Evolutionary conservation across 2,888 invertebrate genomes (phyloP).

Genomic region (Bembecia ichneumoniformis): DNA sequence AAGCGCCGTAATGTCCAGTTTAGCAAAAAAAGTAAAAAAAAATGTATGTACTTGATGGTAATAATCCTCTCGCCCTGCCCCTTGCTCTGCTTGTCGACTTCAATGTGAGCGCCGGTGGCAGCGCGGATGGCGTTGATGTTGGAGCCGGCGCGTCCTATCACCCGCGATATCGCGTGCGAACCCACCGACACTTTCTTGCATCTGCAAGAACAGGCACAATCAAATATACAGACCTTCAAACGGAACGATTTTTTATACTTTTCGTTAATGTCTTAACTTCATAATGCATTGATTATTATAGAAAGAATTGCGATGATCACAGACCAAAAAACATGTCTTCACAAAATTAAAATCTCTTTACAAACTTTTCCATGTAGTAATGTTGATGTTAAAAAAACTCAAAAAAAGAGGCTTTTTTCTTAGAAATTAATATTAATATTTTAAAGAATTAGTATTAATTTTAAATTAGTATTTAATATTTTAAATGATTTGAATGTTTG

Average conservation of each 20-base stretch:
- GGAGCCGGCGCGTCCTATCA: slow-evolving; percentile 96
- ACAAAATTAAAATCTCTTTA: too few species aligned
- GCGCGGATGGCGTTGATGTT: slow-evolving; percentile 98
- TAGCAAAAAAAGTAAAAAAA: background rate
- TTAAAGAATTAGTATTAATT: too few species aligned
- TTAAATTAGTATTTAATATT: too few species aligned
- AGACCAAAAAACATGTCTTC: too few species aligned
- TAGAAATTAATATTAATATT: too few species aligned
- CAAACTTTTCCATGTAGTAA: too few species aligned
- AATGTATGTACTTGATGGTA: slow-evolving; percentile 84
- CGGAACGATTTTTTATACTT: background rate
- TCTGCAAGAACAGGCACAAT: slow-evolving; percentile 39
- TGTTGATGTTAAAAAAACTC: too few species aligned
- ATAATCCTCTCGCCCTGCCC: slow-evolving; percentile 95
- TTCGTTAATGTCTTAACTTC: background rate
- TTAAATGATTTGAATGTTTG: too few species aligned
- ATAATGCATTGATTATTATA: too few species aligned
- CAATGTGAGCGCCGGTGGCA: slow-evolving; percentile 97
- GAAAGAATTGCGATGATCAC: too few species aligned
- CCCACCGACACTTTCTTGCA: slow-evolving; percentile 96
- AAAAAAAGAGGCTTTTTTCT: too few species aligned
- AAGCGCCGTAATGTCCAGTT: too few species aligned
- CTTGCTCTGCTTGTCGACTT: slow-evolving; percentile 97
- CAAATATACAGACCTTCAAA: background rate
- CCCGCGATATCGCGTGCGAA: slow-evolving; percentile 94